Evolutionary conservation across 1,140 invertebrate species (phyloP).

Genomic region (Brevipalpus yothersi): DNA sequence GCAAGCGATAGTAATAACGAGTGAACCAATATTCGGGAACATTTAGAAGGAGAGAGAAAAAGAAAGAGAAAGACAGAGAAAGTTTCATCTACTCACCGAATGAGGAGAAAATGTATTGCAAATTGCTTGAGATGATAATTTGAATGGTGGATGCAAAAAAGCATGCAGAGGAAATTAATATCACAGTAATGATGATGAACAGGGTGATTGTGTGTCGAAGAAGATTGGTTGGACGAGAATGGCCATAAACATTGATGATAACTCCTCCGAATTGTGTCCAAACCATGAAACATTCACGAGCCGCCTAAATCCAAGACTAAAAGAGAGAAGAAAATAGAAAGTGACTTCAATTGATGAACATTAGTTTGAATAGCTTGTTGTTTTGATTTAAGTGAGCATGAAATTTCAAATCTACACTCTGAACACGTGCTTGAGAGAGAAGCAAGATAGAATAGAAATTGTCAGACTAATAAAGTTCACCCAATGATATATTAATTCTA

Average conservation of each 20-base stretch:
- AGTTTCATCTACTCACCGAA: conserved; percentile 36
- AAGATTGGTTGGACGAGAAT: conserved; percentile 33
- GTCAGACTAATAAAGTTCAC: too few species aligned
- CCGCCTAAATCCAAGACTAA: conserved; percentile 60
- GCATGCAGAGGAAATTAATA: conserved; percentile 43
- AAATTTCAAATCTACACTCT: too few species aligned
- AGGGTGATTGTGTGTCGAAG: conserved; percentile 9
- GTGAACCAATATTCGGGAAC: too few species aligned
- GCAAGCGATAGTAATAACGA: too few species aligned
- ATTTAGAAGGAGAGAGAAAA: too few species aligned
- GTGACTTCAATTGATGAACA: too few species aligned
- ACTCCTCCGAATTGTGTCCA: conserved; percentile 68
- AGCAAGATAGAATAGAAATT: too few species aligned
- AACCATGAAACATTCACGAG: conserved; percentile 60
- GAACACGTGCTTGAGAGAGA: too few species aligned
- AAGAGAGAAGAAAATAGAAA: too few species aligned
- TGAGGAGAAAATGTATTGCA: conserved; percentile 46
- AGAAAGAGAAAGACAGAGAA: background rate
- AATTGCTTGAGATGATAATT: conserved; percentile 28
- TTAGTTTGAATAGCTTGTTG: too few species aligned
- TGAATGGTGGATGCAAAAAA: conserved; percentile 42
- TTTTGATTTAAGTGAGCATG: too few species aligned
- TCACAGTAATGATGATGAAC: conserved; percentile 22
- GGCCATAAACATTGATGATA: conserved; percentile 43
- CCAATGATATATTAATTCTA: too few species aligned